Conservation (phyloP, 1,140 invertebrate species). For the Heliothis subflexa region DNA sequence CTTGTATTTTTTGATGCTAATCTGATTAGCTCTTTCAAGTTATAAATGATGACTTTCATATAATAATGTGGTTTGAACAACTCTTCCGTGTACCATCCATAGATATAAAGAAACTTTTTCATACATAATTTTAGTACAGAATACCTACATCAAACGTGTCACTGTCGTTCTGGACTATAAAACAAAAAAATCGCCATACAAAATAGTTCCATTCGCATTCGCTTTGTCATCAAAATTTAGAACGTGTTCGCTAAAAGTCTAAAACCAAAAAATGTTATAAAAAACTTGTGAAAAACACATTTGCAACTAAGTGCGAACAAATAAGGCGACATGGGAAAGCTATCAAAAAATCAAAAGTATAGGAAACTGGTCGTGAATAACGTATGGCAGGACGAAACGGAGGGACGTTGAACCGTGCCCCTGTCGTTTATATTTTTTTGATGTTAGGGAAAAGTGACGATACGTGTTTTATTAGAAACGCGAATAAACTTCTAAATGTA, state of each 20-base stretch:
- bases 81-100: no score
- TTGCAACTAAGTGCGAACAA: constrained; percentile 41
- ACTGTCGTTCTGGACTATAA: neutral
- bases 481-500: no score
- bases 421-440: constrained; percentile 27
- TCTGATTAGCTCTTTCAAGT: no score
- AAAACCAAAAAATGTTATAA: neutral
- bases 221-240: neutral
- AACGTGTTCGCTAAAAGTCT: neutral
- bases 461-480: neutral
- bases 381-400: neutral
- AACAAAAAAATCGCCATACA: neutral
- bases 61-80: no score
- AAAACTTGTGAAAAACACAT: constrained; percentile 40
- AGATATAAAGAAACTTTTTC: no score
- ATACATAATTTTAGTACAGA: no score
- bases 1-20: no score
- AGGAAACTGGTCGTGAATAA: constrained; percentile 55
- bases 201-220: neutral
- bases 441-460: neutral
- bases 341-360: constrained; percentile 60
- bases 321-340: constrained; percentile 57
- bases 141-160: no score
- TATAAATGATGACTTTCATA: no score
- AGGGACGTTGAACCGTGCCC: constrained; percentile 10